phyloP scores from a whole-genome alignment of 1,140 invertebrate genomes.

The Diprion similis region DNA sequence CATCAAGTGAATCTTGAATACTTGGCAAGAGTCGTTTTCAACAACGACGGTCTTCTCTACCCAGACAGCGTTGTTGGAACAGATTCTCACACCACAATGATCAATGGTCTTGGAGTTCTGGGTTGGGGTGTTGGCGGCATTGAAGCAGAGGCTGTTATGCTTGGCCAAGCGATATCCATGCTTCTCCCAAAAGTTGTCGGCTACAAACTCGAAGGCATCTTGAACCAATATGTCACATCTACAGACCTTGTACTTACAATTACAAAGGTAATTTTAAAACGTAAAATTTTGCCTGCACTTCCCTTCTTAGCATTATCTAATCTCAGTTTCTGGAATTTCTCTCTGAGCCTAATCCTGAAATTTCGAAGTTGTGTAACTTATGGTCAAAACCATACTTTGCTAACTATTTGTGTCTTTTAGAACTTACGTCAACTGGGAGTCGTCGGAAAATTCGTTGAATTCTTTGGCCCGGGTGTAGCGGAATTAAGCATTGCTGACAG shows the following conservation, averaged over 20 bases:
- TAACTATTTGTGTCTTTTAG: slow-evolving; percentile 54
- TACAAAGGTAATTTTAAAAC: slow-evolving; percentile 78
- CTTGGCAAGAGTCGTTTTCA: slow-evolving; percentile 93
- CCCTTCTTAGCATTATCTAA: slow-evolving; percentile 5
- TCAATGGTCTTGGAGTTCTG: slow-evolving; percentile 87
- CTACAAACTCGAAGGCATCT: slow-evolving; percentile 84
- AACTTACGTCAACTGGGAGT: slow-evolving; percentile 93
- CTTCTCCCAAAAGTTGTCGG: slow-evolving; percentile 95
- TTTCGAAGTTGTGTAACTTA: slow-evolving; percentile 6
- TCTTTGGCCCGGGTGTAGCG: slow-evolving; percentile 92
- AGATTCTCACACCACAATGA: slow-evolving; percentile 99
- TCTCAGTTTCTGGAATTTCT: too few relatives aligned
- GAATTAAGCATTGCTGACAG: slow-evolving; percentile 94
- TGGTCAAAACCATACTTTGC: not conserved
- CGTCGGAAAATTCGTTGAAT: slow-evolving; percentile 98
- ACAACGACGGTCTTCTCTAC: slow-evolving; percentile 74
- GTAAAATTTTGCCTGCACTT: slow-evolving; percentile 21
- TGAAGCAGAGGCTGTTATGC: slow-evolving; percentile 90
- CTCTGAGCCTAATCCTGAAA: not conserved
- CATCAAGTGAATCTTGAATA: slow-evolving; percentile 99
- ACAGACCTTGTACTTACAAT: slow-evolving; percentile 98
- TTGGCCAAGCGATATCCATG: slow-evolving; percentile 97
- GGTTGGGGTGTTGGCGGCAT: slow-evolving; percentile 85
- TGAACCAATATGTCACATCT: slow-evolving; percentile 88
- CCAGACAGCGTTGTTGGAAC: slow-evolving; percentile 98